These are phyloP conservation scores for Cylindroiulus punctatus DNA, from an alignment of 2,888 invertebrate genomes.

Conservation along the genomic window DNA sequence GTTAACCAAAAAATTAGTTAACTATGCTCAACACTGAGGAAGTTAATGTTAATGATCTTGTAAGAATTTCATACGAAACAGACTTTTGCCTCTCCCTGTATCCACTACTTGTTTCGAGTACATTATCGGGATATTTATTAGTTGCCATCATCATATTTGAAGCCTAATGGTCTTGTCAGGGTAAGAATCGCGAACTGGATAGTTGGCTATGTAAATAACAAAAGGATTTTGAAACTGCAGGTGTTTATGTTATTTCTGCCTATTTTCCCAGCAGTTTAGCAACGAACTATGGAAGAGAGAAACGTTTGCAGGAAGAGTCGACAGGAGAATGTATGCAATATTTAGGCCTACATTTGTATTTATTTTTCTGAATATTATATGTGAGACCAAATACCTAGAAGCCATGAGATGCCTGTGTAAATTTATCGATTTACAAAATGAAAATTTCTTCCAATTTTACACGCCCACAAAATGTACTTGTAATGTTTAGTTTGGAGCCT, in stretches of 20 bases:
- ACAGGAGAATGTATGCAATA: constrained; percentile 43
- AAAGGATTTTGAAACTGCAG: neutral
- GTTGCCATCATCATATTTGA: neutral
- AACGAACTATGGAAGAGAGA: neutral
- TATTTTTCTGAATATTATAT: constrained; percentile 42
- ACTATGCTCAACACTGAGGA: too few relatives aligned
- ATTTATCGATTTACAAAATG: constrained; percentile 48
- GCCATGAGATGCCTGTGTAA: constrained; percentile 51
- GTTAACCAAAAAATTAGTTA: too few relatives aligned
- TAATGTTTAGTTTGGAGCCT: constrained; percentile 49
- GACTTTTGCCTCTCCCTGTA: too few relatives aligned
- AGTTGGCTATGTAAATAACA: constrained; percentile 27
- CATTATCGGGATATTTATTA: neutral
- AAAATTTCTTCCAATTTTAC: constrained; percentile 52
- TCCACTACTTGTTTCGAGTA: neutral
- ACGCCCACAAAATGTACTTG: constrained; percentile 39
- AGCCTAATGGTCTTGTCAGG: constrained; percentile 16
- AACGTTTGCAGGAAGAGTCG: neutral
- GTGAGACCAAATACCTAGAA: constrained; percentile 49
- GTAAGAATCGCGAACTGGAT: neutral
- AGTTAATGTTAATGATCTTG: too few relatives aligned
- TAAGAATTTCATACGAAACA: too few relatives aligned
- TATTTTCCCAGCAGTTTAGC: neutral
- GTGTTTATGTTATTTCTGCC: constrained; percentile 11
- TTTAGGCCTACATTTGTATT: constrained; percentile 48